Conservation (phyloP, 2,888 invertebrate genomes). For the Synanthedon vespiformis region DNA sequence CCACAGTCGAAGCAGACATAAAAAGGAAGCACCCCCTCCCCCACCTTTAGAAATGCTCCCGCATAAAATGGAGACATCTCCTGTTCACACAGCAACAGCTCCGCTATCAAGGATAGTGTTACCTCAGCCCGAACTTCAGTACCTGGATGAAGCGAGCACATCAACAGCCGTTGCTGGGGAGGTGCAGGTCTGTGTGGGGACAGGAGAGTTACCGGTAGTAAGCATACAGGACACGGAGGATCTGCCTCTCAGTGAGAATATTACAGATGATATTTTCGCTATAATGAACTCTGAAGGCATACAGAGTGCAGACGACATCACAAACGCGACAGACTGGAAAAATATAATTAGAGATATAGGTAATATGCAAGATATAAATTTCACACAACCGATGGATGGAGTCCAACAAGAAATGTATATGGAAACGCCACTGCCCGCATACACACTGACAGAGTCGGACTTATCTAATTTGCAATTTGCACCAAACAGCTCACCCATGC, state of each 20-base stretch:
- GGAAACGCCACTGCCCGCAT: slow-evolving; percentile 36
- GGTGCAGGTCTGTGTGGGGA: slow-evolving; percentile 56
- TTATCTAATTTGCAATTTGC: slow-evolving; percentile 48
- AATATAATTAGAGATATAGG: slow-evolving; percentile 64
- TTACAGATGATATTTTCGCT: slow-evolving; percentile 62
- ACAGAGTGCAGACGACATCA: slow-evolving; percentile 60
- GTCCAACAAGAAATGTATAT: slow-evolving; percentile 45
- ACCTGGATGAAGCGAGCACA: slow-evolving; percentile 44
- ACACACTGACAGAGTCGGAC: slow-evolving; percentile 42
- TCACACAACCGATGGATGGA: slow-evolving; percentile 41
- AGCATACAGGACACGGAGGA: slow-evolving; percentile 67
- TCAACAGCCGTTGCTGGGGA: slow-evolving; percentile 42
- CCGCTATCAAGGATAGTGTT: slow-evolving; percentile 51
- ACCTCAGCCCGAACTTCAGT: slow-evolving; percentile 50
- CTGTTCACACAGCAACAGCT: slow-evolving; percentile 44
- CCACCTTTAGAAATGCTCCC: slow-evolving; percentile 42
- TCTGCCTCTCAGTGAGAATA: slow-evolving; percentile 54
- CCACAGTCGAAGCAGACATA: slow-evolving; percentile 45
- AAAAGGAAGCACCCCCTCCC: slow-evolving; percentile 47
- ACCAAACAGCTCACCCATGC: slow-evolving; percentile 38
- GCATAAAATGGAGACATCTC: slow-evolving; percentile 45
- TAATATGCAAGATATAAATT: slow-evolving; percentile 59
- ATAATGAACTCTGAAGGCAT: slow-evolving; percentile 68
- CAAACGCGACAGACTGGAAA: slow-evolving; percentile 62
- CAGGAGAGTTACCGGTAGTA: slow-evolving; percentile 61